Percentiles rank a stretch among this genome's conserved stretches.
These are phyloP conservation scores for Actinemys pallida DNA, from an alignment of 2,113 vertebrate species.

Conservation along the genomic window DNA sequence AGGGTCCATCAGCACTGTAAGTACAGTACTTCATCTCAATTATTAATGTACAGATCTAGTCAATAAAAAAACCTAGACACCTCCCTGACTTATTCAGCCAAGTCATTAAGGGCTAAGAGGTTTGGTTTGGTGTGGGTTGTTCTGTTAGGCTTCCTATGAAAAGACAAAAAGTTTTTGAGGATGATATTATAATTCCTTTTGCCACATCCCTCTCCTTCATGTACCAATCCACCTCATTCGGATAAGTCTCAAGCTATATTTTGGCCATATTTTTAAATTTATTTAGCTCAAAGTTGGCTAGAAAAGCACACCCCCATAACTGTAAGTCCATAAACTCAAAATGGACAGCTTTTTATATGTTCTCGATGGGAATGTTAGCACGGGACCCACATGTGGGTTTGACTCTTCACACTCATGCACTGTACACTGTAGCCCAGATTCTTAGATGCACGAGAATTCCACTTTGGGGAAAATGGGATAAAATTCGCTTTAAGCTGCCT, in stretches of 20 bases:
- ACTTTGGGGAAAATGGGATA: neutral
- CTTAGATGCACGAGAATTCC: neutral
- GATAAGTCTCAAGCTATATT: neutral
- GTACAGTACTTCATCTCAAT: conserved; percentile 21
- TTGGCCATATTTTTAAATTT: neutral
- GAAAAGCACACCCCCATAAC: neutral
- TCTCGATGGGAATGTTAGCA: neutral
- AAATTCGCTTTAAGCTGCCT: neutral
- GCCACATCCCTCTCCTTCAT: neutral
- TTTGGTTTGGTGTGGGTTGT: neutral
- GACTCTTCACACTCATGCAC: neutral
- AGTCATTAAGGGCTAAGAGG: neutral
- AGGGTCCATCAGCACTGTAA: conserved; percentile 88
- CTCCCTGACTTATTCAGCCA: neutral
- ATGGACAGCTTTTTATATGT: neutral
- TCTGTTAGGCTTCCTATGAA: neutral
- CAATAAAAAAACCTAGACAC: neutral
- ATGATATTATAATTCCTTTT: neutral
- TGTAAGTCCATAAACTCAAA: neutral
- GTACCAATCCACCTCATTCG: neutral
- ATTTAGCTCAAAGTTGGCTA: neutral
- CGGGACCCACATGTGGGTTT: neutral
- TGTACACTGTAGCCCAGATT: neutral
- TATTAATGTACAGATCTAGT: neutral
- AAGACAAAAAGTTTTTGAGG: neutral